Evolutionary conservation across 2,888 invertebrate genomes (phyloP), one percentile per base, ranked within the genome.

Genomic region (Flabesymbios commensalis): DNA sequence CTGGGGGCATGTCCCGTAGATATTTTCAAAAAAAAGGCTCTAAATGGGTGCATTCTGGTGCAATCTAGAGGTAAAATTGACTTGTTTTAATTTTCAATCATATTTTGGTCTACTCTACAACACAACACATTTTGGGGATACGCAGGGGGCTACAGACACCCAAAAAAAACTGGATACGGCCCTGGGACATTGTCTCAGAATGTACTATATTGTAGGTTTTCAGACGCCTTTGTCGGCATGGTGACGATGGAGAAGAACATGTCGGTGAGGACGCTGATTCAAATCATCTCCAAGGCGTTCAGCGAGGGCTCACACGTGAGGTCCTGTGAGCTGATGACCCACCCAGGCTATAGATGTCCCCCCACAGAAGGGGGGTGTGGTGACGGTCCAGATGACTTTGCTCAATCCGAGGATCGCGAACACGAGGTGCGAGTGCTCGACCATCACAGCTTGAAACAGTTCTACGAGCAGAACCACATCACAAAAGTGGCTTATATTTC

Each of bases 241-340:
- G 62, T 70, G 28, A 76, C 75, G 1, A 77, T 77, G 76, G 78
- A 78, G 1, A 47, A 24, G 5, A 65, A 73, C 41, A 75, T 78
- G 74, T 72, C 72, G 1, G 39, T 66, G 4, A 67, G 65, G 24
- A 58, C 65, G 51, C 64, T 77, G 19, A 61, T 71, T 36, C 33
- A 54, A 5, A 53, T 52, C 3, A 41, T 76, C 19, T 26, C 29
- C 2, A 52, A 55, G 14, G 67, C 64, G 2, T 70, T 66, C 36
- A 33, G 41, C n/a, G 31, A 22, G 19, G 17, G n/a, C 28, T 28
- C 24, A 28, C 36, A 26, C 33, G 49, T 24, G 39, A 19, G 32
- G 49, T 56, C 55, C 26, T 74, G 74, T 65, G 81, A 81, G 55
- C 65, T 80, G 22, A 81, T 81, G 80, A 74, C 73, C 29, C 81